Base-by-base conservation (phyloP, 2,797 vertebrate genomes). In the Rhadinocentrus ornatus region DNA sequence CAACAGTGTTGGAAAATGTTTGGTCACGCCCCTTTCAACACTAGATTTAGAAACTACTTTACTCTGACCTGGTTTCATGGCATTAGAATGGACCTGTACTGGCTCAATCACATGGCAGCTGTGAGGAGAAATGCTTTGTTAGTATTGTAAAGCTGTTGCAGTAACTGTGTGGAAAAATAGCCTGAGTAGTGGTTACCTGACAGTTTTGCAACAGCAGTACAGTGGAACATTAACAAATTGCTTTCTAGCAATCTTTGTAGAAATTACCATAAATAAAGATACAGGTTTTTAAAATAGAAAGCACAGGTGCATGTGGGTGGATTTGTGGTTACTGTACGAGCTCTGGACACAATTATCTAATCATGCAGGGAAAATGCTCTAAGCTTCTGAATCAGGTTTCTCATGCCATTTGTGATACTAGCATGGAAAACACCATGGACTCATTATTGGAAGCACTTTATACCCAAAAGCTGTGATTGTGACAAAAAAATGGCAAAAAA, bases 51-150 rank as follows among this genome's bases (percentile, higher is more conserved):
- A 59, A 79, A 73, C 65, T 71, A 75, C 78, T 84, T 77, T 74
- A 29, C 71, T 81, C 54, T 89, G 86, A 89, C 88, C 87, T 89
- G 83, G 56, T 89, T 91, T 83, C 3, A 4, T 35, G 76, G 73
- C 69, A 83, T 89, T 88, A 78, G 69, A 78, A 61, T 58, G 26
- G 67, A 73, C 72, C 74, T 67, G 75, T 68, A 71, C 80, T 73
- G 37, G 67, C 65, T 73, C 66, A 70, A 72, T 77, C 75, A 75
- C 71, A 75, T 87, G 71, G 60, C 54, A 69, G 48, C 68, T 18
- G 63, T 66, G 71, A 57, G 57, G 54, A 65, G 48, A 80, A 80
- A 82, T 84, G 78, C 74, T 72, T 78, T 86, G 78, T 86, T 88
- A 80, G 74, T 69, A 48, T 86, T 80, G 71, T 82, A 78, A 80